phyloP scores from a whole-genome alignment of 2,888 invertebrate species.

The Bellardia bayeri region DNA sequence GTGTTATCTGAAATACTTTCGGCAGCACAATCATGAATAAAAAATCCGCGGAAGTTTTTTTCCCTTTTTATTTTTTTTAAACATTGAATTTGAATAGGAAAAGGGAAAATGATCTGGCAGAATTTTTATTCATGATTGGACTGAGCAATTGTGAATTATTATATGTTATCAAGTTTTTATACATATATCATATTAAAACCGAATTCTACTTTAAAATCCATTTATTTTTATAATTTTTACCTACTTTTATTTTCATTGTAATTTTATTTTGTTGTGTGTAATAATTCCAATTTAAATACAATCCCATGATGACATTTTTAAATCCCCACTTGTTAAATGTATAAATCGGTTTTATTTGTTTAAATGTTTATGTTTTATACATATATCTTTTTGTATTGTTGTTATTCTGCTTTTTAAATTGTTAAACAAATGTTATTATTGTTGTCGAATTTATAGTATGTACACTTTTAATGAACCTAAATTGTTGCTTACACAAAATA shows the following conservation, averaged over 20 bases:
- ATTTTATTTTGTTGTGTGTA: not conserved
- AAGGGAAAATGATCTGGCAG: no score
- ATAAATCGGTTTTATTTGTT: slow-evolving; percentile 17
- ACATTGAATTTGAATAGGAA: no score
- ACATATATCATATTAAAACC: no score
- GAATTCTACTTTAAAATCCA: not conserved
- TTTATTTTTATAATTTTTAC: not conserved
- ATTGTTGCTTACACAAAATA: slow-evolving; percentile 21
- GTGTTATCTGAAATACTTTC: no score
- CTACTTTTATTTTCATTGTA: not conserved
- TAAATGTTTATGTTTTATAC: not conserved
- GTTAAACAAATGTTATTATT: slow-evolving; percentile 25
- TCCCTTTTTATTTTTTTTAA: no score
- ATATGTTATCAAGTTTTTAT: no score
- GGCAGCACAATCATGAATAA: no score
- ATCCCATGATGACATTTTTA: slow-evolving; percentile 39
- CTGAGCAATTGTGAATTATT: no score
- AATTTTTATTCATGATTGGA: no score
- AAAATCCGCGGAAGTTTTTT: no score
- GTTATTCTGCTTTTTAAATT: not conserved
- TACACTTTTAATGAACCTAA: slow-evolving; percentile 1
- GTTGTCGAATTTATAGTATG: not conserved
- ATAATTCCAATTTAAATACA: slow-evolving; percentile 11
- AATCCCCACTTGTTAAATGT: slow-evolving; percentile 24
- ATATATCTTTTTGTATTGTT: not conserved